A percentile compares a stretch with the other conserved stretches of the same genome.
These are phyloP conservation scores for Pseudois nayaur DNA, from an alignment of 2,113 vertebrate species.

Conservation along the genomic window DNA sequence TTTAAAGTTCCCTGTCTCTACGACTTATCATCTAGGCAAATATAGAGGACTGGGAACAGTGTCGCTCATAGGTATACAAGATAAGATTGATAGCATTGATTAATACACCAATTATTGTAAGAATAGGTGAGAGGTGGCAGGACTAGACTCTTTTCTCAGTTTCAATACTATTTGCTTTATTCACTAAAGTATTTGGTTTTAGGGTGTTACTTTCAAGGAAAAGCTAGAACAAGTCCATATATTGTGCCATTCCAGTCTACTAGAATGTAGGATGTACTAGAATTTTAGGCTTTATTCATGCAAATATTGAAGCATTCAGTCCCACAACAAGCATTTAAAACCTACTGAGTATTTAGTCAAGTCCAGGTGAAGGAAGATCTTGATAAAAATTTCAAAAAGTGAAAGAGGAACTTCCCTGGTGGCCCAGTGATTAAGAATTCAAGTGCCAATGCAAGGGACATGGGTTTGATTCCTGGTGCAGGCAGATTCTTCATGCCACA, in stretches of 20 bases:
- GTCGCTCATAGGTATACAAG: not conserved
- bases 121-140: not conserved
- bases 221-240: not conserved
- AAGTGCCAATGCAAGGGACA: not conserved
- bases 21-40: not conserved
- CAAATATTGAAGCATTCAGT: not conserved
- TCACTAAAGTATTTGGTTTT: not conserved
- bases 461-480: not conserved
- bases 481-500: not conserved
- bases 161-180: not conserved
- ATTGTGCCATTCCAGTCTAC: not conserved
- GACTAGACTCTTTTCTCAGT: not conserved
- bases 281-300: not conserved
- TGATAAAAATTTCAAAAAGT: not conserved
- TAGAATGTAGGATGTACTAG: not conserved
- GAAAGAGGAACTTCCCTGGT: not conserved
- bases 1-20: not conserved
- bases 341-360: not conserved
- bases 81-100: not conserved
- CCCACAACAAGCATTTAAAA: not conserved
- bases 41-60: not conserved
- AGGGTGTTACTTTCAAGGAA: not conserved
- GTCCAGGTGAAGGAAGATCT: not conserved
- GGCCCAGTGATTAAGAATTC: not conserved
- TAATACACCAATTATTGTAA: not conserved